These are phyloP conservation scores for Lycaon pictus DNA, from an alignment of 2,113 vertebrate genomes.

Conservation along the genomic window DNA sequence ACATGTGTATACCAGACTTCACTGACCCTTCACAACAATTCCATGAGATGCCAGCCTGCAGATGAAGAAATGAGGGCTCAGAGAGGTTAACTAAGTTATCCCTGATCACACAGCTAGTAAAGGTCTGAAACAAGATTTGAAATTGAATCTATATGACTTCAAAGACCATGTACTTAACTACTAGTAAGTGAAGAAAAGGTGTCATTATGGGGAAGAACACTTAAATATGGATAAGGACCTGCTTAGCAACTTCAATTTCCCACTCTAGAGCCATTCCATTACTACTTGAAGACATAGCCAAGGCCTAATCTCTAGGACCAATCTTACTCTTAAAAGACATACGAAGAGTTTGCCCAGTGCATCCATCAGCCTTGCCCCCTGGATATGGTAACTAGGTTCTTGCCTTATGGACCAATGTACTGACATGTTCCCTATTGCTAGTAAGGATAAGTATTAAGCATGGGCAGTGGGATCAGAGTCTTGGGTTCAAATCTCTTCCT, in stretches of 20 bases:
- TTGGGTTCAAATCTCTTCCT: neutral
- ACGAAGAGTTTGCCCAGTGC: neutral
- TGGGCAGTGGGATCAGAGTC: neutral
- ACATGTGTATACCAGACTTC: neutral
- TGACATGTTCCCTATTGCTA: neutral
- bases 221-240: neutral
- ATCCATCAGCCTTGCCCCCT: neutral
- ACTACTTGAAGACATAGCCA: neutral
- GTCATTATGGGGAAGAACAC: neutral
- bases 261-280: neutral
- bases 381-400: neutral
- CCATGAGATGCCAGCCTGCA: neutral
- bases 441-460: neutral
- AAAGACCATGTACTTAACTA: neutral
- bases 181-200: neutral
- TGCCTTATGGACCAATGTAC: neutral
- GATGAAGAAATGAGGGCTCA: neutral
- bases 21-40: neutral
- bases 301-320: neutral
- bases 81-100: neutral
- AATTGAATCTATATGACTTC: conserved; percentile 22
- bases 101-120: neutral
- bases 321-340: conserved; percentile 13
- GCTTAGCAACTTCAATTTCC: neutral
- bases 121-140: conserved; percentile 1